Evolutionary conservation across 2,113 vertebrate genomes (phyloP).

Genomic region (Callospermophilus lateralis): DNA sequence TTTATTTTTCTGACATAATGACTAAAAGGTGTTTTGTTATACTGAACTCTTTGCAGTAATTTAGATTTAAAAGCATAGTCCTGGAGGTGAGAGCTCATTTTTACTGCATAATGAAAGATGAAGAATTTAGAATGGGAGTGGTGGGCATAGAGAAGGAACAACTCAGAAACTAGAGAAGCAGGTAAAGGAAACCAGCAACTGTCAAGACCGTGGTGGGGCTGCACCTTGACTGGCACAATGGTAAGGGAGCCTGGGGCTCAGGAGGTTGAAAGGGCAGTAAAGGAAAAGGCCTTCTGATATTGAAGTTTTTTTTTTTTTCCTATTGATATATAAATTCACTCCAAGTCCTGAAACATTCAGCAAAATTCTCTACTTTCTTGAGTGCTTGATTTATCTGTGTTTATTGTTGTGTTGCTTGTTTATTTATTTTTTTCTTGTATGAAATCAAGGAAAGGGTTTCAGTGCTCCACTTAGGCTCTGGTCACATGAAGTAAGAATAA

Average conservation of each 20-base stretch:
- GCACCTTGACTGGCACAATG: fast-evolving
- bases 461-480: neutral
- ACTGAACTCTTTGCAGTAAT: neutral
- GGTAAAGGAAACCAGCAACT: fast-evolving
- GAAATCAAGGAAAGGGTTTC: neutral
- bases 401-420: neutral
- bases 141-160: neutral
- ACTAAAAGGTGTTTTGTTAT: neutral
- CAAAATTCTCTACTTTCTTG: neutral
- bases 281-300: neutral
- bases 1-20: neutral
- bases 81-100: neutral
- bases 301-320: neutral
- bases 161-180: too few relatives aligned
- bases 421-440: neutral
- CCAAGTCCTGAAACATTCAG: neutral
- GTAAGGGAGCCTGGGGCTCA: fast-evolving
- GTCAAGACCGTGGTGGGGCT: fast-evolving
- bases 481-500: neutral
- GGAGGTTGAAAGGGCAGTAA: fast-evolving
- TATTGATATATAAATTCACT: neutral
- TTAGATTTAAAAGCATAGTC: neutral
- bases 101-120: neutral
- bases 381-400: neutral
- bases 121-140: neutral